phyloP scores from a whole-genome alignment of 2,888 invertebrate genomes.

The Anaspis maculata region DNA sequence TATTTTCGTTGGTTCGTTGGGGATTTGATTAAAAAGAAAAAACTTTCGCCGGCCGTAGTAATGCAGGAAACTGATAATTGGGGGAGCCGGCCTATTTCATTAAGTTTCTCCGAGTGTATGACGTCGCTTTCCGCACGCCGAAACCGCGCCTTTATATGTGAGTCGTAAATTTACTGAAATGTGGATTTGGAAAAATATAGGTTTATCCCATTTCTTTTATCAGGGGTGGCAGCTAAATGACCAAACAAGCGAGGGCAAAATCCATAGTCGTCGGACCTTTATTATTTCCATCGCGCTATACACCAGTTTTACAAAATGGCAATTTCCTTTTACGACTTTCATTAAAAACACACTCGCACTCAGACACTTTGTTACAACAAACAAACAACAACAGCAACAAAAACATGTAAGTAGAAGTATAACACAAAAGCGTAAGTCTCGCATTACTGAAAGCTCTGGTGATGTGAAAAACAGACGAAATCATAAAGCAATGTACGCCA shows the following conservation, averaged over 20 bases:
- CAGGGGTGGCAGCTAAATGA: conserved; percentile 31
- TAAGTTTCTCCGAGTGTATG: conserved; percentile 30
- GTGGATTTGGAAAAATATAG: conserved; percentile 36
- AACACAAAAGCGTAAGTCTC: neutral
- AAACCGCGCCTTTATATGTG: conserved; percentile 30
- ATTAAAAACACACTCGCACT: conserved; percentile 11
- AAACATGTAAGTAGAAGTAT: neutral
- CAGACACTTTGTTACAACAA: too few relatives aligned
- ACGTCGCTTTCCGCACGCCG: conserved; percentile 22
- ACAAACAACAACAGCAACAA: neutral
- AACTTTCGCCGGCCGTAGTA: too few relatives aligned
- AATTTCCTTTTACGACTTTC: conserved; percentile 16
- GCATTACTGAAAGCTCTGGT: neutral
- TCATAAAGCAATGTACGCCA: conserved; percentile 10
- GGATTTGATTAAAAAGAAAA: neutral
- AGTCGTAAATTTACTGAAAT: conserved; percentile 35
- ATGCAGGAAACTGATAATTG: too few relatives aligned
- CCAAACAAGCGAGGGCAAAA: conserved; percentile 24
- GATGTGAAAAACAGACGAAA: conserved; percentile 3
- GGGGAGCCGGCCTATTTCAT: conserved; percentile 33
- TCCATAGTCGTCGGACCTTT: conserved; percentile 20
- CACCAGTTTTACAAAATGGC: conserved; percentile 16
- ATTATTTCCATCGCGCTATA: conserved; percentile 16
- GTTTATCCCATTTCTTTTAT: conserved; percentile 34
- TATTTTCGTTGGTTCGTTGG: conserved; percentile 5